Conservation (phyloP, 1,140 invertebrate genomes). For the Cryptotermes secundus region DNA sequence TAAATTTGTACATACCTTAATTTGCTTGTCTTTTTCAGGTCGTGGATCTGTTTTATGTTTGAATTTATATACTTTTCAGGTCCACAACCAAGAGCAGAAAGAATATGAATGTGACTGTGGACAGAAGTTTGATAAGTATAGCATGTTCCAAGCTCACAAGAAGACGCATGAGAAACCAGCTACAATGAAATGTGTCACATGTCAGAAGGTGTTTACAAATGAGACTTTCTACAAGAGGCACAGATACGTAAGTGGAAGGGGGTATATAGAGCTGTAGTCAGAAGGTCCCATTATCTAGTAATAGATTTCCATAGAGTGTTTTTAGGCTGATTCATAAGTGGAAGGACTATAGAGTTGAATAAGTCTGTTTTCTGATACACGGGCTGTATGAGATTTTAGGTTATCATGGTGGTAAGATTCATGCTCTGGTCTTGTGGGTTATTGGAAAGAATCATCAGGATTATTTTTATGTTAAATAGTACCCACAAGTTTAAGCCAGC, state of each 20-base stretch:
- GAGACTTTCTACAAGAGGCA: constrained; percentile 3
- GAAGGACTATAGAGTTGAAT: no score
- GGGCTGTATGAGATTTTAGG: no score
- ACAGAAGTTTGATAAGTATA: constrained; percentile 41
- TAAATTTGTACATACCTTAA: not conserved
- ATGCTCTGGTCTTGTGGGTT: no score
- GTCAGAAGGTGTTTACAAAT: not conserved
- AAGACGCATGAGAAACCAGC: not conserved
- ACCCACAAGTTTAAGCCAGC: no score
- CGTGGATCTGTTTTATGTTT: constrained; percentile 28
- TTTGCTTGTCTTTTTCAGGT: not conserved
- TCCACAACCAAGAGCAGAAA: constrained; percentile 42
- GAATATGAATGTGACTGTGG: constrained; percentile 41
- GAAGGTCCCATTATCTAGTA: not conserved
- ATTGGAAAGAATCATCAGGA: no score
- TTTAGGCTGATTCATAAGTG: no score
- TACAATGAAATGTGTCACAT: constrained; percentile 15
- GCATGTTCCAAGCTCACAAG: constrained; percentile 27
- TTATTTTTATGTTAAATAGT: no score
- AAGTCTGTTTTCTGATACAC: no score
- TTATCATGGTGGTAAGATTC: no score
- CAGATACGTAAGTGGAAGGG: not conserved
- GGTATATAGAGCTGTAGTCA: not conserved
- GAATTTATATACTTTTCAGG: constrained; percentile 26
- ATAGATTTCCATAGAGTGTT: no score